A percentile compares a stretch with the other conserved stretches of the same genome.
These are phyloP conservation scores for Ariolimax columbianus DNA, from an alignment of 2,888 invertebrate species.

Conservation along the genomic window DNA sequence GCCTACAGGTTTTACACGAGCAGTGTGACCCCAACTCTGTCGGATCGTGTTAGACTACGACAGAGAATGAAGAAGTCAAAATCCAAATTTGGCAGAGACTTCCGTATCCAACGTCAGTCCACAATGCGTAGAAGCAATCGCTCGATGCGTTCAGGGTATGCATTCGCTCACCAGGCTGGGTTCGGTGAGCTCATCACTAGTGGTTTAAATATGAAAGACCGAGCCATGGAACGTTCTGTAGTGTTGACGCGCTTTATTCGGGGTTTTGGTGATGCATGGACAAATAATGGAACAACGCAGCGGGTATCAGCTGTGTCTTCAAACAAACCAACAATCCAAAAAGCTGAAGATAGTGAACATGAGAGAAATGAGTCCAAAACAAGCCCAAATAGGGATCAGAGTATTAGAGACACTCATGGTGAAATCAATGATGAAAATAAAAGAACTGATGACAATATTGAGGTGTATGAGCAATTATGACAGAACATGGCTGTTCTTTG, in stretches of 20 bases:
- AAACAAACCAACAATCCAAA: not conserved
- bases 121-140: constrained; percentile 88
- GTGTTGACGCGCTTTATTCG: constrained; percentile 63
- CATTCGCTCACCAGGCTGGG: constrained; percentile 97
- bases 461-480: constrained; percentile 45
- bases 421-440: too few species aligned
- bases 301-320: not conserved
- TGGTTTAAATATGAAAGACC: constrained; percentile 90
- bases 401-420: not conserved
- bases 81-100: constrained; percentile 68
- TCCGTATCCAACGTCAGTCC: constrained; percentile 72
- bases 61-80: constrained; percentile 82
- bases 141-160: constrained; percentile 96
- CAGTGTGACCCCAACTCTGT: constrained; percentile 92
- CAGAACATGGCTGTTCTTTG: constrained; percentile 7
- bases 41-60: constrained; percentile 94
- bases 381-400: not conserved
- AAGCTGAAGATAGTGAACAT: not conserved
- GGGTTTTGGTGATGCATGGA: constrained; percentile 8
- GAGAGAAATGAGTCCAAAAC: not conserved
- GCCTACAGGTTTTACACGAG: constrained; percentile 94
- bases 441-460: not conserved
- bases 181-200: constrained; percentile 98
- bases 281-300: constrained; percentile 8
- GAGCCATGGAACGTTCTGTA: constrained; percentile 58